Evolutionary conservation across 2,797 vertebrate genomes (phyloP).

Genomic region (Euthynnus affinis): DNA sequence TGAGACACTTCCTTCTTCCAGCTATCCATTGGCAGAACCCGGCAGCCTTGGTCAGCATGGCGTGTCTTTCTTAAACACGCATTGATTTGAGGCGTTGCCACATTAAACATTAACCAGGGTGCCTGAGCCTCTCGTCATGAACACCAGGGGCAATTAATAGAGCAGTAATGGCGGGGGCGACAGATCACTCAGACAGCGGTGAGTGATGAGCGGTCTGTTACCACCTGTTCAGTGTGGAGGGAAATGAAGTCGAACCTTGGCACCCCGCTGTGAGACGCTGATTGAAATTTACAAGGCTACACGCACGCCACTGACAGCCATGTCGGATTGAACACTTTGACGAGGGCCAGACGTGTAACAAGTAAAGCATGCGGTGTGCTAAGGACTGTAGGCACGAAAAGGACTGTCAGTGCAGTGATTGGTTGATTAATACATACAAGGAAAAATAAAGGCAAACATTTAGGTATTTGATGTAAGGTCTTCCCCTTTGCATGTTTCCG

Average conservation of each 20-base stretch:
- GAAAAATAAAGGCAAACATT: background rate
- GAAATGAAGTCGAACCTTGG: constrained; percentile 75
- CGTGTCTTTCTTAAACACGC: constrained; percentile 75
- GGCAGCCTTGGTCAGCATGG: constrained; percentile 59
- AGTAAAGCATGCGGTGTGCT: constrained; percentile 30
- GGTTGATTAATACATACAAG: constrained; percentile 17
- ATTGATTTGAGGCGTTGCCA: constrained; percentile 79
- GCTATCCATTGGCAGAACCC: constrained; percentile 31
- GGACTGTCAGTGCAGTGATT: background rate
- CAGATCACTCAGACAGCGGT: constrained; percentile 70
- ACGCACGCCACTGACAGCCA: constrained; percentile 73
- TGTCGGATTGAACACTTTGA: constrained; percentile 61
- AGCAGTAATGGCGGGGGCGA: constrained; percentile 67
- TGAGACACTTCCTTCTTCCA: constrained; percentile 70
- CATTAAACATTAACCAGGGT: constrained; percentile 82
- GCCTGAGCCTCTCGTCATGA: constrained; percentile 66
- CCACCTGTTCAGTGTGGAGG: constrained; percentile 78
- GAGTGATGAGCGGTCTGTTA: constrained; percentile 70
- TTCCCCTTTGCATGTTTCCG: background rate
- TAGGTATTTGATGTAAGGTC: background rate
- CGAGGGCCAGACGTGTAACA: constrained; percentile 56
- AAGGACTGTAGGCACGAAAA: constrained; percentile 8
- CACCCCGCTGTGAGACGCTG: constrained; percentile 79
- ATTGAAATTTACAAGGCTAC: constrained; percentile 80
- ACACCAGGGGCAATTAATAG: constrained; percentile 81